phyloP scores from a whole-genome alignment of 2,888 invertebrate genomes.

The Ceriagrion tenellum region DNA sequence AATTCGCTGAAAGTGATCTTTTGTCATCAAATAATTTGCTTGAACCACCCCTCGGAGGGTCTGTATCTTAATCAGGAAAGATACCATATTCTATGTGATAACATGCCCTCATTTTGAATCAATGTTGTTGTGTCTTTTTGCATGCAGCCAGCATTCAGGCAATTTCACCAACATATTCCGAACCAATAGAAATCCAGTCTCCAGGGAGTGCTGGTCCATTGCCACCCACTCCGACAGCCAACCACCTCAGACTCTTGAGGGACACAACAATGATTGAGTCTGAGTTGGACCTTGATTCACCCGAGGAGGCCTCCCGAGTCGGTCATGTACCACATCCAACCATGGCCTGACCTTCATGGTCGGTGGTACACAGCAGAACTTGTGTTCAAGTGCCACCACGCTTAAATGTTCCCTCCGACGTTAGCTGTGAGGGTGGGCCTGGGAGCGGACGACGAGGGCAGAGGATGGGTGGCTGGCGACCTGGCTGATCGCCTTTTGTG shows the following conservation, averaged over 20 bases:
- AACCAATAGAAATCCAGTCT: neutral
- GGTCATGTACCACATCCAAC: constrained; percentile 75
- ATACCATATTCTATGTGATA: too few species aligned
- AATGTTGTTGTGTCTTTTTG: neutral
- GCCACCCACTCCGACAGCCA: constrained; percentile 81
- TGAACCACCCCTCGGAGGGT: too few species aligned
- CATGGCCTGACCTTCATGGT: constrained; percentile 53
- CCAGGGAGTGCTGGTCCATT: neutral
- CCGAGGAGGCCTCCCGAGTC: constrained; percentile 85
- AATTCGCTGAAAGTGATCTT: too few species aligned
- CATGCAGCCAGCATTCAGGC: neutral
- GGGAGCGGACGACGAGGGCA: constrained; percentile 26
- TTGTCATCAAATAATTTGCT: too few species aligned
- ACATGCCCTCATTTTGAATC: neutral
- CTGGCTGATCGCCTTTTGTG: constrained; percentile 23
- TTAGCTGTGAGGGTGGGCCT: constrained; percentile 17
- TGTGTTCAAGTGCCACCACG: neutral
- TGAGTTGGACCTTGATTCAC: constrained; percentile 91
- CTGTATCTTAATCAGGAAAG: too few species aligned
- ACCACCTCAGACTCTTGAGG: constrained; percentile 87
- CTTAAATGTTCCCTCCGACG: neutral
- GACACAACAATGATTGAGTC: constrained; percentile 96
- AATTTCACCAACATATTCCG: neutral
- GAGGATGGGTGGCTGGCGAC: constrained; percentile 40
- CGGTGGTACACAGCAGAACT: constrained; percentile 38